Evolutionary conservation across 1,140 invertebrate genomes (phyloP), one percentile per base, ranked within the genome.

Genomic region (Zaprionus ghesquierei): DNA sequence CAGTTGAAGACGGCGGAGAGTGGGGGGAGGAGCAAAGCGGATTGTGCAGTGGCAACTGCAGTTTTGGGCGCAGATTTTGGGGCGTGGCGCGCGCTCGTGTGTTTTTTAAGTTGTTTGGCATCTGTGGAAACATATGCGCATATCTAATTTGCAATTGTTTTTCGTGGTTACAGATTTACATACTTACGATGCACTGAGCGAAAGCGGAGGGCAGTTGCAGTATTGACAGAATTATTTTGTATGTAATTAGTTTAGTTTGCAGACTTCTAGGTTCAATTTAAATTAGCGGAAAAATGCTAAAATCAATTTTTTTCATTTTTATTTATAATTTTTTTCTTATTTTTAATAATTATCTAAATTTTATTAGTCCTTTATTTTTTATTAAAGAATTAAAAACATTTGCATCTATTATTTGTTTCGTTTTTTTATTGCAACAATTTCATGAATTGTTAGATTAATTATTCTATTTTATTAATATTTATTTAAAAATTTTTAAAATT

Each of bases 131-230:
- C 82, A 87, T 86, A 86, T 86, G 82, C 79, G 79, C 82, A 87
- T 87, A 82, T 81, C 55, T 89, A 87, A 87, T 79, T 79, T 66
- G 61, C 64, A 87, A 82, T 87, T 89, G 76, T 89, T 82, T 82
- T 79, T 68, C 63, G 65, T 72, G 64, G 63, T 27, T 73, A 54
- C 49, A 73, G 79, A 87, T 86, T 86, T 87, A 71, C 70, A 82
- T 59, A 51, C 58, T 29, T 58, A 31, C 29, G 38, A 31, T 15
- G 2, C 68, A 84, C 60, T 46, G 56, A 1, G 8, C 66, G 49
- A 49, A 60, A 68, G 20, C 12, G 10, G 2, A 4, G 3, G 41
- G 3, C 23, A 18, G 35, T 25, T 22, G n/a, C n/a, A n/a, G 5
- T 25, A 23, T n/a, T n/a, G n/a, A n/a, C n/a, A 13, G 10, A 0